Evolutionary conservation across 2,888 invertebrate species (phyloP).

Genomic region (Plagiodera versicolora): DNA sequence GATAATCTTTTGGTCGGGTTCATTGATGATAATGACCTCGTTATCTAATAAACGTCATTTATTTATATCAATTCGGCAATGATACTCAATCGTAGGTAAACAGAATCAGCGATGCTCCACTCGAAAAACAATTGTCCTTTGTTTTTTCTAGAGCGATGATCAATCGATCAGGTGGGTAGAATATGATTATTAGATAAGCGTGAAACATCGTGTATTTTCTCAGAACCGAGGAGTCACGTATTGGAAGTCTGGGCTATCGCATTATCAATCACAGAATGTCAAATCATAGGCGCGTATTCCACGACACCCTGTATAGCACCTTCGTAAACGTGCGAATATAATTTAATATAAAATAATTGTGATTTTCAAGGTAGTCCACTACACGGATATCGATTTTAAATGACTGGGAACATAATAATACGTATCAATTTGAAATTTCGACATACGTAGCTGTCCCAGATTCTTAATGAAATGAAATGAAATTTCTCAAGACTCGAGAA

Average conservation of each 20-base stretch:
- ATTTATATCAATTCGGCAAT: constrained; percentile 7
- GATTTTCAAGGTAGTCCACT: background rate
- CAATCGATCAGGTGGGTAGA: background rate
- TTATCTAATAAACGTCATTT: constrained; percentile 14
- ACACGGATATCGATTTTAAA: no score
- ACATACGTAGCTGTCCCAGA: no score
- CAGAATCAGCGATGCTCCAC: no score
- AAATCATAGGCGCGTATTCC: no score
- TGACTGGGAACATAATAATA: background rate
- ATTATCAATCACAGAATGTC: no score
- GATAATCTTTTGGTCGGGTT: background rate
- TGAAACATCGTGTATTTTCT: background rate
- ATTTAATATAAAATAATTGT: no score
- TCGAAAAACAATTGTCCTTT: no score
- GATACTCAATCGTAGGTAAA: background rate
- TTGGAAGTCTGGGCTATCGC: background rate
- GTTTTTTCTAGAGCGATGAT: background rate
- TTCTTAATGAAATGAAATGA: no score
- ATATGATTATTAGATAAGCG: background rate
- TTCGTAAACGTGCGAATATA: no score
- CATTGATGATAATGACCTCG: constrained; percentile 4
- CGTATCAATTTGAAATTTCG: background rate
- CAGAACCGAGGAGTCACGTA: background rate
- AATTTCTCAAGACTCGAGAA: no score
- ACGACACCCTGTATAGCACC: no score